Conservation (phyloP, 2,797 vertebrate species). For the Pseudopleuronectes americanus region DNA sequence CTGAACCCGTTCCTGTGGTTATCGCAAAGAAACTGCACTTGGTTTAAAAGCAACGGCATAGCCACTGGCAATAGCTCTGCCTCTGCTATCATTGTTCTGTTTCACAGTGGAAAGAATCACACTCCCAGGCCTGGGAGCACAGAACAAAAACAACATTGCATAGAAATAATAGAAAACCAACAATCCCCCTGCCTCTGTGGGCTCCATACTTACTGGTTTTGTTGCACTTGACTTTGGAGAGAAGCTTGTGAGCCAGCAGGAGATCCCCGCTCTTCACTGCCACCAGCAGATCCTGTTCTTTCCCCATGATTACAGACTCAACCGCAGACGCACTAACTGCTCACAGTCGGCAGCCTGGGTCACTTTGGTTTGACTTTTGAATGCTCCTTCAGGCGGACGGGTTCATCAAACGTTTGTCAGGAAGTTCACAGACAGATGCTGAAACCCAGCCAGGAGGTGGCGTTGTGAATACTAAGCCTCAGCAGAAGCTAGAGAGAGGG, state of each 20-base stretch:
- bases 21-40: constrained; percentile 30
- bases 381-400: background rate
- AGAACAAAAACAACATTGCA: constrained; percentile 3
- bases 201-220: constrained; percentile 82
- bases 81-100: constrained; percentile 17
- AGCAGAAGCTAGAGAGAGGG: constrained; percentile 20
- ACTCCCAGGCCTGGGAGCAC: background rate
- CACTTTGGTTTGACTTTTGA: constrained; percentile 5
- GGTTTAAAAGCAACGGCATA: constrained; percentile 9
- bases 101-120: constrained; percentile 35
- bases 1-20: constrained; percentile 44
- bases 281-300: constrained; percentile 84
- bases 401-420: constrained; percentile 37
- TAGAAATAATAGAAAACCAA: constrained; percentile 1
- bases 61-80: background rate
- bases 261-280: constrained; percentile 85
- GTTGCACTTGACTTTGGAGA: constrained; percentile 84
- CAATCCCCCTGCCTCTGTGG: background rate
- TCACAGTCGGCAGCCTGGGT: background rate
- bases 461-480: background rate
- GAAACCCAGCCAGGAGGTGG: constrained; percentile 25
- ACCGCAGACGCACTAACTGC: constrained; percentile 15
- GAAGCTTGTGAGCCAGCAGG: constrained; percentile 80
- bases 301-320: constrained; percentile 76
- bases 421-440: constrained; percentile 28